Percentiles rank a stretch among this genome's conserved stretches.
Evolutionary conservation across 2,113 vertebrate genomes (phyloP).

Genomic region (Semnornis frantzii): DNA sequence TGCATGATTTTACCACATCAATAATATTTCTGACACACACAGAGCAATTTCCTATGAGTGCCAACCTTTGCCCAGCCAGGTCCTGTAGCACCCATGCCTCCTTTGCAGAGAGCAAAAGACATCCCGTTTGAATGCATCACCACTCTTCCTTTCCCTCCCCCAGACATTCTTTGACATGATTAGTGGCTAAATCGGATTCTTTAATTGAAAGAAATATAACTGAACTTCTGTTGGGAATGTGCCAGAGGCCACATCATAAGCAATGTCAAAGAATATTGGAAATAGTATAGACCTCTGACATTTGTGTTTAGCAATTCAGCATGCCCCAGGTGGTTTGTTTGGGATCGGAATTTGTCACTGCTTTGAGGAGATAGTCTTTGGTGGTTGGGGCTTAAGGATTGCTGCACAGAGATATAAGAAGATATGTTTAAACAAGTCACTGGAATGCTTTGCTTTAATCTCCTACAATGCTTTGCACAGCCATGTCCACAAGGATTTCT

Average conservation of each 20-base stretch:
- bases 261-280: constrained; percentile 28
- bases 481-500: constrained; percentile 54
- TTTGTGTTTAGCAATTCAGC: constrained; percentile 38
- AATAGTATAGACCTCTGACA: constrained; percentile 34
- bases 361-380: constrained; percentile 10
- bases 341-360: constrained; percentile 35
- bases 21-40: neutral
- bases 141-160: constrained; percentile 39
- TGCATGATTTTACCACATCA: neutral
- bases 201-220: constrained; percentile 58
- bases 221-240: constrained; percentile 33
- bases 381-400: constrained; percentile 53
- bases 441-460: constrained; percentile 61
- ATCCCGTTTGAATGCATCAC: neutral
- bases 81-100: accelerated
- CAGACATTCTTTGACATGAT: constrained; percentile 63
- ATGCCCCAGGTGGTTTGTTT: constrained; percentile 30
- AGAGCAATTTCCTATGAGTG: neutral
- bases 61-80: neutral
- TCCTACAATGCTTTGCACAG: constrained; percentile 14
- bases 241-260: constrained; percentile 48
- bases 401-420: constrained; percentile 46
- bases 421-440: constrained; percentile 57
- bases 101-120: neutral
- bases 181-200: constrained; percentile 47